A percentile compares a stretch with the other conserved stretches of the same genome.
phyloP scores from a whole-genome alignment of 2,113 vertebrate genomes.

The Cynoglossus semilaevis region DNA sequence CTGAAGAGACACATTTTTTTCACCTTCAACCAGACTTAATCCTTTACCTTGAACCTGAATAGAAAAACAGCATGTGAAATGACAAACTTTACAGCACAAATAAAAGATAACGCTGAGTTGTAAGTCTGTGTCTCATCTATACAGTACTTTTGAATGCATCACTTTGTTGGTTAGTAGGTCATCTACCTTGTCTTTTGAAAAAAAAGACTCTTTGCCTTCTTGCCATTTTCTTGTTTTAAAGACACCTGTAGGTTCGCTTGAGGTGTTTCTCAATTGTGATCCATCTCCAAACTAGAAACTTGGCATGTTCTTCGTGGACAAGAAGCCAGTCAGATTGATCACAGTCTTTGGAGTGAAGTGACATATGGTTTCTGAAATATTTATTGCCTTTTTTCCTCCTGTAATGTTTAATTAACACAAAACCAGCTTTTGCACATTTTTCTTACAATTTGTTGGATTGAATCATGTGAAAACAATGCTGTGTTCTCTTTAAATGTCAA shows the following conservation, averaged over 20 bases:
- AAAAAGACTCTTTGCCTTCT: background rate
- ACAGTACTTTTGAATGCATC: too few species aligned
- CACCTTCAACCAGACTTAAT: too few species aligned
- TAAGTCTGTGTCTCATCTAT: background rate
- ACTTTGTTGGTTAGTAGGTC: too few species aligned
- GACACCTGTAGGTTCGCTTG: background rate
- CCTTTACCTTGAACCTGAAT: too few species aligned
- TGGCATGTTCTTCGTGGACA: background rate
- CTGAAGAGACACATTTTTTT: too few species aligned
- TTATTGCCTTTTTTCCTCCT: constrained; percentile 14
- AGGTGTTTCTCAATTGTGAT: background rate
- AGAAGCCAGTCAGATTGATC: constrained; percentile 15
- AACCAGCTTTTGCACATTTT: constrained; percentile 10
- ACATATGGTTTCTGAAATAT: constrained; percentile 20
- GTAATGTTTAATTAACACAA: constrained; percentile 30
- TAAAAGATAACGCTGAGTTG: background rate
- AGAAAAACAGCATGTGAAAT: background rate
- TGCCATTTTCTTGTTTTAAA: background rate
- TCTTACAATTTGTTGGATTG: constrained; percentile 10
- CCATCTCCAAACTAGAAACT: too few species aligned
- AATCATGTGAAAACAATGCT: background rate
- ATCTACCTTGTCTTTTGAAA: background rate
- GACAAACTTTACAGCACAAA: background rate
- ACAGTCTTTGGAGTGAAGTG: constrained; percentile 6
- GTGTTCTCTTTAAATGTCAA: constrained; percentile 28